Base-by-base conservation (phyloP, 2,888 invertebrate genomes). In the Megaustenia siamemsis region DNA sequence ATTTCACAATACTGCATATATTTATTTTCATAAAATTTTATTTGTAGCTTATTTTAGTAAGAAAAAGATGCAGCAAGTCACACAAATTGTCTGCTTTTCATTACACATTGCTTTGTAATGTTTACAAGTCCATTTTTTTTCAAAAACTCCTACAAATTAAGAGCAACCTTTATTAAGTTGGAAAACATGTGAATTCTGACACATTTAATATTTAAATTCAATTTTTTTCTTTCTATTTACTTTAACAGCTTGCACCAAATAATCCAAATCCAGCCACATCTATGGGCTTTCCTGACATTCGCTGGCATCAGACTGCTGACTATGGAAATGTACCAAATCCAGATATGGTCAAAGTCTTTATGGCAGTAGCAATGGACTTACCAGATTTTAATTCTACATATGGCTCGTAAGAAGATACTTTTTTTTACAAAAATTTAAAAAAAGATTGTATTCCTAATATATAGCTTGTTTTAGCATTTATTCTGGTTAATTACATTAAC, bases 261-360 rank as follows among this genome's bases (percentile, higher is more conserved):
- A 6, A 35, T 43, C 35, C 53, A 35, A 75, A 83, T 35, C 15
- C 80, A 18, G 40, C 40, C 32, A 60, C 69, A n/a, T 15, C 71
- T 35, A 78, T 76, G 18, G 91, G 92, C 0, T 92, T 91, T 78
- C 91, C 93, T 0, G 90, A 90, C 60, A 87, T 93, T 12, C 89
- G 93, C 8, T 93, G 93, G 93, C 90, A 91, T 49, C 93, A 93
- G 85, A 93, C 92, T 1, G 90, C 88, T 66, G 91, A 91, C 73
- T 80, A 86, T 56, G 93, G 93, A 2, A 91, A 88, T 83, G 91
- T 91, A 8, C 93, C 93, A 6, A 92, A 93, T 69, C 56, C 76
- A 8, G 75, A 68, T 24, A 88, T 92, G 89, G 88, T 87, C 8
- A 89, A 89, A 32, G 90, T 90, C 60, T 92, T 93, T 80, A 93